These are phyloP conservation scores for Nezara viridula DNA, from an alignment of 2,888 invertebrate species.

Conservation along the genomic window DNA sequence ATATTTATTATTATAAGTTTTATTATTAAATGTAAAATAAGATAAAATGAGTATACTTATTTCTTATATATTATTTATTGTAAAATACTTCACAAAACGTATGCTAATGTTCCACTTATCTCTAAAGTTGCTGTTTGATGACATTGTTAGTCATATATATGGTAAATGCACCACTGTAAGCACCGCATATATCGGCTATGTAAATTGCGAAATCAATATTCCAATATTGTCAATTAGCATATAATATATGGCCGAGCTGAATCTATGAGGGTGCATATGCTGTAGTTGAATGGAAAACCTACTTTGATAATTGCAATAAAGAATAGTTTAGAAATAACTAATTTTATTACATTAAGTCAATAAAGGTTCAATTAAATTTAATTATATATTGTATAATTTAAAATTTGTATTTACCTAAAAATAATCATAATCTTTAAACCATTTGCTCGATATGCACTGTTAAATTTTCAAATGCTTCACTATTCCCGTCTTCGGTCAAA, in stretches of 20 bases:
- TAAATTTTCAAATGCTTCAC: not conserved
- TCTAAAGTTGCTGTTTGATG: not conserved
- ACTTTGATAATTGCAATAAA: not conserved
- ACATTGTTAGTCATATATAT: not conserved
- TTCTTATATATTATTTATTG: too few relatives aligned
- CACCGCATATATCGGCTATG: constrained; percentile 21
- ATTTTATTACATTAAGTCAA: too few relatives aligned
- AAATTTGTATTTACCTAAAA: too few relatives aligned
- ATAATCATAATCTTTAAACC: not conserved
- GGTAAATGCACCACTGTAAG: not conserved
- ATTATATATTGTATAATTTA: too few relatives aligned
- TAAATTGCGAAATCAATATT: constrained; percentile 24
- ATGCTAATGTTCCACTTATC: not conserved
- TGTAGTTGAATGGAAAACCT: not conserved
- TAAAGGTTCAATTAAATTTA: not conserved
- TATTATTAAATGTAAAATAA: too few relatives aligned
- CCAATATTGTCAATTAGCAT: constrained; percentile 17
- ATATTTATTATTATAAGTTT: too few relatives aligned
- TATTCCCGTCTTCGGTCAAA: not conserved
- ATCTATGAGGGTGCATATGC: not conserved
- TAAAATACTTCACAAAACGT: not conserved
- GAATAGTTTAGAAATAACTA: too few relatives aligned
- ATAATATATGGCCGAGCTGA: not conserved
- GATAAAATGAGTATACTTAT: too few relatives aligned
- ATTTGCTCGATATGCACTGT: not conserved